Base-by-base conservation (phyloP, 2,797 vertebrate species). In the Discoglossus pictus region DNA sequence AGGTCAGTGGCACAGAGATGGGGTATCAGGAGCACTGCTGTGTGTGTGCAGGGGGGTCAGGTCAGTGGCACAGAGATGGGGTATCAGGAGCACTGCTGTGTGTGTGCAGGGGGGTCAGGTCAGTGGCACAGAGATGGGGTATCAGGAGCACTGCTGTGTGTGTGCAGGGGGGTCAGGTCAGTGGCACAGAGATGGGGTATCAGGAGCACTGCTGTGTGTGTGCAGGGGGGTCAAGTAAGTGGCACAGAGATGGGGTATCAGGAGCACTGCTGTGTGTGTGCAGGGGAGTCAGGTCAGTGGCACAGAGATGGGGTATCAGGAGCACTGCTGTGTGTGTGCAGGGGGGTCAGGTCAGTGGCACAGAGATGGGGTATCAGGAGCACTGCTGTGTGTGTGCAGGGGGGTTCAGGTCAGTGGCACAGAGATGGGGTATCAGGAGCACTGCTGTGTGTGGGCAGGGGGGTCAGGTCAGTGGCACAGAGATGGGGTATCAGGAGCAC, bases 291-390 rank as follows among this genome's bases (percentile, higher is more conserved):
- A n/a, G n/a, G n/a, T n/a, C n/a, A n/a, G n/a, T n/a, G n/a, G n/a
- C n/a, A n/a, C n/a, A n/a, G n/a, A n/a, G n/a, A n/a, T n/a, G n/a
- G n/a, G 52, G 54, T 61, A 58, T 12, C 54, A 21, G 65, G 46
- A 58, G 43, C 9, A 15, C 18, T 46, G 62, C n/a, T 7, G 46
- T n/a, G 21, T 48, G 23, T 16, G 23, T 6, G 23, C 43, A 11
- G 60, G 35, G 62, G 50, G 39, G 12, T 9, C n/a, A n/a, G n/a
- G n/a, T n/a, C n/a, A n/a, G n/a, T n/a, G n/a, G n/a, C n/a, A n/a
- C n/a, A n/a, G n/a, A n/a, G n/a, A n/a, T n/a, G n/a, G n/a, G 52
- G 54, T 61, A 58, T 12, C 54, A 21, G 65, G 46, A 58, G 43
- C 9, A 15, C 18, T 46, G 62, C n/a, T 7, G 46, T n/a, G 21